Base-by-base conservation (phyloP, 2,113 vertebrate species). In the Varanus salvator region DNA sequence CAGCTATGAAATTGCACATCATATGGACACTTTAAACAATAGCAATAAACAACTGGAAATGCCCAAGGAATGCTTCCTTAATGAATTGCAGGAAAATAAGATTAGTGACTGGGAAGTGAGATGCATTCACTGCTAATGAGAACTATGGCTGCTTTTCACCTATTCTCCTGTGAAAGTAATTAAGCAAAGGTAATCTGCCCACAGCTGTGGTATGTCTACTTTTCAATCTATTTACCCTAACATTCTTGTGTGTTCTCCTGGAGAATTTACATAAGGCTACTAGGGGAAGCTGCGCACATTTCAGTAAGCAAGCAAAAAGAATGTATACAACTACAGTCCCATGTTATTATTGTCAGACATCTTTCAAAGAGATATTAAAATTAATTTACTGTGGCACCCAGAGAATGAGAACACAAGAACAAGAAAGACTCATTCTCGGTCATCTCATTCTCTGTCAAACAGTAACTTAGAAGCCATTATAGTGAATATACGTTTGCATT, bases 171-270 rank as follows among this genome's bases (percentile, higher is more conserved):
- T 72, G 84, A 85, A 74, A 85, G 84, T 29, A 21, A 80, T 3
- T 54, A 85, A 85, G 84, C 3, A 21, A 85, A 85, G 69, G 84
- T 86, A 86, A 75, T 75, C 50, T 19, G 3, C 69, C 31, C n/a
- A 38, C 71, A 85, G 84, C 31, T 85, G 29, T 74, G 50, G 50
- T 25, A 38, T 86, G 84, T 86, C 69, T 86, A n/a, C 29, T 17
- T 86, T 75, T 86, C 54, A 74, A 57, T 75, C 31, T 27, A 25
- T 29, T 85, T 72, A 84, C 69, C 15, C 69, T 54, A 69, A n/a
- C 29, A n/a, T 31, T 84, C 27, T 15, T 23, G 44, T 48, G 68
- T 72, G 7, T 72, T 54, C 54, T 12, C 6, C 11, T 72, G 31
- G 68, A 85, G 48, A 54, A 74, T 72, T 52, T 54, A 72, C 29